Evolutionary conservation across 2,797 vertebrate genomes (phyloP).

Genomic region (Chaunax sp.): DNA sequence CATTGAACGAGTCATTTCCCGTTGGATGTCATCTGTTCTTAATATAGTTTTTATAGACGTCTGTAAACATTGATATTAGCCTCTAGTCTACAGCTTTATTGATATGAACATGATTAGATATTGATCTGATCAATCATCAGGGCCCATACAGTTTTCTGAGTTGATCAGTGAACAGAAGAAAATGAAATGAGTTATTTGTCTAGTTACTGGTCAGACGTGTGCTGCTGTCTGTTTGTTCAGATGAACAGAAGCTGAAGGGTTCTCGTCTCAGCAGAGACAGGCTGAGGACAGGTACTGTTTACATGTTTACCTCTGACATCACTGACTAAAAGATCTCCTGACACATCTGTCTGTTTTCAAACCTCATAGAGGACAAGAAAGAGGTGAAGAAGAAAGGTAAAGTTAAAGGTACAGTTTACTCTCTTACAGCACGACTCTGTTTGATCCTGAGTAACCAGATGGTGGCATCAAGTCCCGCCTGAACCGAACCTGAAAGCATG

Average conservation of each 20-base stretch:
- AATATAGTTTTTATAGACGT: too few relatives aligned
- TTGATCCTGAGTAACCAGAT: not conserved
- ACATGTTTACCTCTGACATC: not conserved
- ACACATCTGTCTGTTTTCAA: slow-evolving; percentile 18
- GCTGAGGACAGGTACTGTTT: slow-evolving; percentile 46
- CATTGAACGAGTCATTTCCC: too few relatives aligned
- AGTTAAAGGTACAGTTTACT: slow-evolving; percentile 37
- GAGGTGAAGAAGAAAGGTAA: slow-evolving; percentile 44
- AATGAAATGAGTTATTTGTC: too few relatives aligned
- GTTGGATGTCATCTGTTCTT: too few relatives aligned
- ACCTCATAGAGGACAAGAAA: slow-evolving; percentile 52
- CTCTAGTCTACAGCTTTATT: too few relatives aligned
- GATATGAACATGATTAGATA: too few relatives aligned
- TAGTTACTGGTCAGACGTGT: too few relatives aligned
- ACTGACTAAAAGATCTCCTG: not conserved
- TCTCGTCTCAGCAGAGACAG: slow-evolving; percentile 23
- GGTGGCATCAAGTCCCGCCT: accelerated
- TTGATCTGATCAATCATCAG: too few relatives aligned
- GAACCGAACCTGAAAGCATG: not conserved
- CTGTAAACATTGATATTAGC: too few relatives aligned
- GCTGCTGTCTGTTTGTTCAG: slow-evolving; percentile 55
- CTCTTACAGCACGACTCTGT: slow-evolving; percentile 2
- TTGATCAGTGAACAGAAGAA: too few relatives aligned
- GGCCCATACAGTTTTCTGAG: too few relatives aligned
- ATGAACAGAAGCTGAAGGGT: slow-evolving; percentile 43